Evolutionary conservation across 2,113 vertebrate genomes (phyloP), one percentile per base, ranked within the genome.

Genomic region (Psophia crepitans): DNA sequence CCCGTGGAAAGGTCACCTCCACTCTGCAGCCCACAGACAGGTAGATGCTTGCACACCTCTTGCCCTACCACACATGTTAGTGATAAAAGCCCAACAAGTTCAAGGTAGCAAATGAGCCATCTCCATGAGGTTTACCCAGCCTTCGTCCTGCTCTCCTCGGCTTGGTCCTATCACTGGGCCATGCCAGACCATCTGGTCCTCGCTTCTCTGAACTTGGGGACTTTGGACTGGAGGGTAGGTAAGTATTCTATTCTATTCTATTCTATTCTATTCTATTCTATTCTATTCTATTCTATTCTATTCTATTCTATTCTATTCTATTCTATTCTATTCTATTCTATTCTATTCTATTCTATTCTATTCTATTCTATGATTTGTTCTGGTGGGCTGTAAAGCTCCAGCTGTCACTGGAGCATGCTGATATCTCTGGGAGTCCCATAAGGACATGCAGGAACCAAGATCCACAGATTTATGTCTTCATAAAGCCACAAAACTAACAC

Each of bases 131-230:
- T 86, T 79, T 23, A 18, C 9, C 17, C 74, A 39, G 30, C 8
- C 66, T 61, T 32, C 2, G 8, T 11, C 17, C 27, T 0, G 0
- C 43, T 57, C 23, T 32, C 7, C 21, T 18, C 13, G 8, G 35
- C 22, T 37, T 23, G 37, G 74, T 63, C 19, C 60, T 12, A 1
- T 41, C 21, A 5, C 57, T 18, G 57, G 56, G n/a, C 69, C 2
- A 0, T 28, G 80, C 54, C n/a, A 23, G 68, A 12, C 60, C 46
- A 8, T 27, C 73, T 35, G 5, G 1, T 51, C 68, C 74, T 89
- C 43, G 2, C 24, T 41, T 13, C 60, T 44, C 53, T 35, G 56
- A 54, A 14, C 46, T 28, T 2, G 0, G 54, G 13, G 61, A 17
- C 22, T 87, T 73, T 57, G 79, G 20, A 13, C 7, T 8, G 10